Evolutionary conservation across 92 coral and sea anemone species (phyloP), one percentile per base, ranked within the genome.

Genomic region (Porites divaricata): DNA sequence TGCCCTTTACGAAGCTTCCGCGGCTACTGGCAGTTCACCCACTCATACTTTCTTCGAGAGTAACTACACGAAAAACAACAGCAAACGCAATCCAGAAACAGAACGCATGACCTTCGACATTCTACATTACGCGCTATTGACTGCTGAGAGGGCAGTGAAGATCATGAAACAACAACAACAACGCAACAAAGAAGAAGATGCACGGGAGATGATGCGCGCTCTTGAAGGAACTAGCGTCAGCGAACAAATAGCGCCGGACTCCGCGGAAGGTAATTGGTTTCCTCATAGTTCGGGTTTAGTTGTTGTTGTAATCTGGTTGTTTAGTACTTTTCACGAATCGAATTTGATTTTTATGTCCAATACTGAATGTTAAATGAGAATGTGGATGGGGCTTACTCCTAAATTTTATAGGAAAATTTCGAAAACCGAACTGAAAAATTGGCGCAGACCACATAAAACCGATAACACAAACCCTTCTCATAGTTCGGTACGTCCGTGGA

Each of bases 21-120:
- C 90, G 20, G 95, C 95, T 25, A 92, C 95, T 4, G 95, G 95
- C 15, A 92, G 93, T 67, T 72, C 93, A 0, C 81, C 58, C 10
- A 75, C 74, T 76, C 92, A 89, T 63, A 82, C 90, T 1, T 92
- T 88, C 88, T 92, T 92, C 69, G 80, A 88, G 71, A 74, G 87
- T 21, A 92, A 92, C 87, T 92, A 92, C 91, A 89, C 88, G 2
- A 83, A 83, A 22, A 74, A 80, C 5, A 78, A 84, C 62, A 57
- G 81, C 2, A 77, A 67, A 0, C 87, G 89, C 6, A 51, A 92
- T 56, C 91, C 79, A 45, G 66, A 87, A 13, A 92, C 85, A 49
- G 95, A 92, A 67, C 77, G 75, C 16, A 87, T 89, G 66, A 72
- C 75, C 54, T 92, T 89, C 77, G 86, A 92, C 70, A 90, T 92